Conservation (phyloP, 2,797 vertebrate genomes). For the Brachyalestes nurse region DNA sequence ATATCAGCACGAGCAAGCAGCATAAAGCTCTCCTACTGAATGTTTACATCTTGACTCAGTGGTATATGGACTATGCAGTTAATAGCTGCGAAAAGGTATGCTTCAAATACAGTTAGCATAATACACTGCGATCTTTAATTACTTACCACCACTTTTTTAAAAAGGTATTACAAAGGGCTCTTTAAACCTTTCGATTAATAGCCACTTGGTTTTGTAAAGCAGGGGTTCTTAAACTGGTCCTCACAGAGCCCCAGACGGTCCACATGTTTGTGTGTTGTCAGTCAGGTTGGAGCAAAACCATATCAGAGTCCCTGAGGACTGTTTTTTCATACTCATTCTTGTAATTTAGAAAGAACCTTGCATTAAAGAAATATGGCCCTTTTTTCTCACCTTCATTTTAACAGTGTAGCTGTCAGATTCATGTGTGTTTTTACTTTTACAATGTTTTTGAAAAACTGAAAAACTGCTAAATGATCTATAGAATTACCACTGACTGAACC, state of each 20-base stretch:
- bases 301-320: too few relatives aligned
- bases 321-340: too few relatives aligned
- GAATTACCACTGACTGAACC: not conserved
- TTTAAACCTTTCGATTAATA: too few relatives aligned
- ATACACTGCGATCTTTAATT: slow-evolving; percentile 4
- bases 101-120: not conserved
- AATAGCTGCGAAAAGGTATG: not conserved
- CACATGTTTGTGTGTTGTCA: too few relatives aligned
- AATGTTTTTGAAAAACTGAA: not conserved
- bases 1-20: slow-evolving; percentile 27
- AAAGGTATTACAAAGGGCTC: too few relatives aligned
- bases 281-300: too few relatives aligned
- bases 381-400: too few relatives aligned
- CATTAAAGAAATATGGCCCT: too few relatives aligned
- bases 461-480: not conserved
- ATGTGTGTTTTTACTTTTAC: not conserved
- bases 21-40: slow-evolving; percentile 15
- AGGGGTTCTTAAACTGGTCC: too few relatives aligned
- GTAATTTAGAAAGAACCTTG: too few relatives aligned
- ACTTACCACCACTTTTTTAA: not conserved
- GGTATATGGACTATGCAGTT: slow-evolving; percentile 22
- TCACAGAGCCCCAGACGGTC: too few relatives aligned
- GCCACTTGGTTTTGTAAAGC: too few relatives aligned
- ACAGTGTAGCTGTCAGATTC: not conserved
- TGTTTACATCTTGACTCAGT: slow-evolving; percentile 15